These are phyloP conservation scores for Agrotis segetum DNA, from an alignment of 2,888 invertebrate genomes.

Conservation along the genomic window DNA sequence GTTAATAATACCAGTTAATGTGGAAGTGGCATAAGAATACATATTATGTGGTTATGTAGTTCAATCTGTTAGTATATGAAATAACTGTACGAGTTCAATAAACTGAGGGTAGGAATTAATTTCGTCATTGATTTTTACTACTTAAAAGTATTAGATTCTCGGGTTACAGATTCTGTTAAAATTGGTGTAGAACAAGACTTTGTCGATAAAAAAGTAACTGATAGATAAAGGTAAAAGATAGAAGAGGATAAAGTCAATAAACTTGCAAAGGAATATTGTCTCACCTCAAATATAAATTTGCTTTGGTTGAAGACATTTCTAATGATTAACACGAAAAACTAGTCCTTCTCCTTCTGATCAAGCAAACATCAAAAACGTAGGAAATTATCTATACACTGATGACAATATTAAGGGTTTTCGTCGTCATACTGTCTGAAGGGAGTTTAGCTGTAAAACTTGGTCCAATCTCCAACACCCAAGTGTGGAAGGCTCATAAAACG, in stretches of 20 bases:
- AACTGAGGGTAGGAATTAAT: slow-evolving; percentile 19
- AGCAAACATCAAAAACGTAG: neutral
- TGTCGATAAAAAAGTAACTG: neutral
- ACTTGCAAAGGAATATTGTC: neutral
- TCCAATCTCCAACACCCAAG: slow-evolving; percentile 29
- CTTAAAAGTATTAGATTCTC: too few relatives aligned
- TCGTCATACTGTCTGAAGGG: slow-evolving; percentile 51
- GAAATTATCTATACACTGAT: neutral
- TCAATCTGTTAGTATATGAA: slow-evolving; percentile 17
- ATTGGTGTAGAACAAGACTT: neutral
- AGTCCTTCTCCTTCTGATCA: neutral
- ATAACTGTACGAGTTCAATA: slow-evolving; percentile 28
- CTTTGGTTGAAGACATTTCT: too few relatives aligned
- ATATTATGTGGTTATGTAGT: slow-evolving; percentile 14
- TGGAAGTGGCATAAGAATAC: slow-evolving; percentile 37
- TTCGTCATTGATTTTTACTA: neutral
- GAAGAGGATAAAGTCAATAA: neutral
- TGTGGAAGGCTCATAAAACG: slow-evolving; percentile 46
- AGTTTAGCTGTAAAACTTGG: slow-evolving; percentile 36
- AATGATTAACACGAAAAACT: too few relatives aligned
- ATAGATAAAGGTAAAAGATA: neutral
- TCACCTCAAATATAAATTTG: too few relatives aligned
- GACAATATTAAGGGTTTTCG: slow-evolving; percentile 26
- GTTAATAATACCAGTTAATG: slow-evolving; percentile 35
- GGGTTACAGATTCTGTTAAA: too few relatives aligned